phyloP scores from a whole-genome alignment of 2,113 vertebrate genomes.

The Vulpes ferrilata region DNA sequence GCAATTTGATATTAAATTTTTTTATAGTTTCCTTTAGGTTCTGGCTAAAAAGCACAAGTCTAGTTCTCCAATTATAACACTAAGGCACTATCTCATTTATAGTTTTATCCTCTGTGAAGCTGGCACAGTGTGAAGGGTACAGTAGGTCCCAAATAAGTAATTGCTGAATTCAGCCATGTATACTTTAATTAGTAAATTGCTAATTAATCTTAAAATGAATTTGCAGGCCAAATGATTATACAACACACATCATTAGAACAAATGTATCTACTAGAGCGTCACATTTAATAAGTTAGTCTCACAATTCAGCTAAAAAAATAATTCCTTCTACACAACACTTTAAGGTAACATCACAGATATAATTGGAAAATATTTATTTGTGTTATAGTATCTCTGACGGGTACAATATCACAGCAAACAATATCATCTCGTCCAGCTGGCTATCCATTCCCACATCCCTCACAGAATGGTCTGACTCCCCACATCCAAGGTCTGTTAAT shows the following conservation, averaged over 20 bases:
- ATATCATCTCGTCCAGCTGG: neutral
- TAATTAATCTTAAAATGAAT: conserved; percentile 55
- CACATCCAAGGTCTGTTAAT: too few relatives aligned
- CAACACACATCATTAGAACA: neutral
- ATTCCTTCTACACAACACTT: neutral
- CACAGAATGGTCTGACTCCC: neutral
- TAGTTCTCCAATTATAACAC: conserved; percentile 5
- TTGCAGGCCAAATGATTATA: neutral
- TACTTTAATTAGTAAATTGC: neutral
- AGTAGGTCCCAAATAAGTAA: neutral
- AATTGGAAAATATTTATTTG: neutral
- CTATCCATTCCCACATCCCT: neutral
- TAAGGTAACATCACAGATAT: neutral
- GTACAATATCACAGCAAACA: neutral
- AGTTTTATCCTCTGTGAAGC: neutral
- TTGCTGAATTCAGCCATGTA: neutral
- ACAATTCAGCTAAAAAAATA: neutral
- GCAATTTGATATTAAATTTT: neutral
- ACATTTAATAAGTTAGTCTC: neutral
- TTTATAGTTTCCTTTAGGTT: neutral
- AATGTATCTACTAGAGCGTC: neutral
- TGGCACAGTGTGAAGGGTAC: neutral
- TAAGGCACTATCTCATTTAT: neutral
- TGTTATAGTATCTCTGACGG: neutral
- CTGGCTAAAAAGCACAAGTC: neutral